Evolutionary conservation across 2,113 vertebrate genomes (phyloP).

Genomic region (Sebastes schlegelii): DNA sequence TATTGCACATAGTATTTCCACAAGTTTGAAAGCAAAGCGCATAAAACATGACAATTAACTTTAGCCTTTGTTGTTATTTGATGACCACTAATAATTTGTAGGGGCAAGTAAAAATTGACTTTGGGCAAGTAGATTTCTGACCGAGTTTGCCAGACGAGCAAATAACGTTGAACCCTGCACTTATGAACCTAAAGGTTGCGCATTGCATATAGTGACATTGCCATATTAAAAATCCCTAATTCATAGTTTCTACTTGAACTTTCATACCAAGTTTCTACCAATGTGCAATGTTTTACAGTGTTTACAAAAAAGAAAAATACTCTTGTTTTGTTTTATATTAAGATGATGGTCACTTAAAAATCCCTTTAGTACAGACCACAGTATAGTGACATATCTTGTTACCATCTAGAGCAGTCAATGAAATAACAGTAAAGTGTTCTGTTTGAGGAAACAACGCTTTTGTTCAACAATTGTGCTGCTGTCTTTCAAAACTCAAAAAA

Average conservation of each 20-base stretch:
- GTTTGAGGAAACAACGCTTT: slow-evolving; percentile 20
- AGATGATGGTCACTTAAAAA: neutral
- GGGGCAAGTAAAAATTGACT: too few species aligned
- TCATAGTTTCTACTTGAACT: neutral
- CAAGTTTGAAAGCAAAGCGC: too few species aligned
- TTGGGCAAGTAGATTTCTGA: too few species aligned
- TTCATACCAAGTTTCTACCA: too few species aligned
- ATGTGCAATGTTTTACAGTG: neutral
- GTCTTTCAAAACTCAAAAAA: slow-evolving; percentile 22
- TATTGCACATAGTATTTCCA: too few species aligned
- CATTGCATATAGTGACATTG: neutral
- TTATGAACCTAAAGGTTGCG: neutral
- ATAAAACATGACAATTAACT: too few species aligned
- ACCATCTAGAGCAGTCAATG: neutral
- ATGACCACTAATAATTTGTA: too few species aligned
- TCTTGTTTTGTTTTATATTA: neutral
- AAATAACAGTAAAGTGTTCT: neutral
- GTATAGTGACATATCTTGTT: neutral
- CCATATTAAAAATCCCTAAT: neutral
- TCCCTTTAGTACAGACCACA: too few species aligned
- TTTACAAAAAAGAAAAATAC: slow-evolving; percentile 1
- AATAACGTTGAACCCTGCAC: too few species aligned
- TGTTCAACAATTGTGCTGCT: neutral
- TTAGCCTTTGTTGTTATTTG: too few species aligned
- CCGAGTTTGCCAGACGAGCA: too few species aligned